These are phyloP conservation scores for Hoplodrina ambigua DNA, from an alignment of 2,888 invertebrate species.

Conservation along the genomic window DNA sequence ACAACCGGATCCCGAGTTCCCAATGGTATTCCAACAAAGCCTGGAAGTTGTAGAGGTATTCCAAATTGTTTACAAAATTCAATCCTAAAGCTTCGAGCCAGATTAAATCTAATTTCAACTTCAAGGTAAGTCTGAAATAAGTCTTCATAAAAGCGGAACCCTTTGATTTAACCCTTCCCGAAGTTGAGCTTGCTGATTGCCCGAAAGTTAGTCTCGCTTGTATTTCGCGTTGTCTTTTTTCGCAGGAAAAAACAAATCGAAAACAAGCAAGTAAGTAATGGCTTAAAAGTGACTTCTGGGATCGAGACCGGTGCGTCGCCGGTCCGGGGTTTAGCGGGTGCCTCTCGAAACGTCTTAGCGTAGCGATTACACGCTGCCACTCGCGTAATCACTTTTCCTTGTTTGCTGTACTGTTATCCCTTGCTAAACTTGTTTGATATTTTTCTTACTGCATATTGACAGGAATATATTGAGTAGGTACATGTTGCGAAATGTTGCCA, in stretches of 20 bases:
- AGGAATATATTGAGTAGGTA: background rate
- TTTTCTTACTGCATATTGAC: slow-evolving; percentile 21
- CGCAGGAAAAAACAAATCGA: slow-evolving; percentile 86
- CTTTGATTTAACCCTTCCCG: slow-evolving; percentile 89
- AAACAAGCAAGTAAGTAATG: slow-evolving; percentile 88
- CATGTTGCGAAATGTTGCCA: background rate
- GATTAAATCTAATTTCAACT: slow-evolving; percentile 91
- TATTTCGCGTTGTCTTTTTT: slow-evolving; percentile 84
- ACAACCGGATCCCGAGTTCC: slow-evolving; percentile 87
- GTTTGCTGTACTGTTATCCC: slow-evolving; percentile 51
- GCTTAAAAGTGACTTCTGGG: slow-evolving; percentile 85
- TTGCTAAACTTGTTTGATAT: slow-evolving; percentile 38
- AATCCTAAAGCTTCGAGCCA: slow-evolving; percentile 90
- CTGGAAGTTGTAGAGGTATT: slow-evolving; percentile 89
- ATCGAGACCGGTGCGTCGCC: slow-evolving; percentile 71
- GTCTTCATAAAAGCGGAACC: slow-evolving; percentile 90
- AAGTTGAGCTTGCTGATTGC: slow-evolving; percentile 89
- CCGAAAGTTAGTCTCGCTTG: slow-evolving; percentile 86
- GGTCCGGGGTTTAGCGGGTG: slow-evolving; percentile 65
- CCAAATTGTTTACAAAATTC: slow-evolving; percentile 91
- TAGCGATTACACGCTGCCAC: slow-evolving; percentile 68
- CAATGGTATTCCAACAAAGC: slow-evolving; percentile 90
- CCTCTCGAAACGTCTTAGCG: slow-evolving; percentile 68
- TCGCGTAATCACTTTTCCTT: slow-evolving; percentile 71
- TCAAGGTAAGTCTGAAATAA: slow-evolving; percentile 90